Percentiles rank a stretch among this genome's conserved stretches.
Conservation (phyloP, 1,140 invertebrate species). For the Globodera ellingtonae region DNA sequence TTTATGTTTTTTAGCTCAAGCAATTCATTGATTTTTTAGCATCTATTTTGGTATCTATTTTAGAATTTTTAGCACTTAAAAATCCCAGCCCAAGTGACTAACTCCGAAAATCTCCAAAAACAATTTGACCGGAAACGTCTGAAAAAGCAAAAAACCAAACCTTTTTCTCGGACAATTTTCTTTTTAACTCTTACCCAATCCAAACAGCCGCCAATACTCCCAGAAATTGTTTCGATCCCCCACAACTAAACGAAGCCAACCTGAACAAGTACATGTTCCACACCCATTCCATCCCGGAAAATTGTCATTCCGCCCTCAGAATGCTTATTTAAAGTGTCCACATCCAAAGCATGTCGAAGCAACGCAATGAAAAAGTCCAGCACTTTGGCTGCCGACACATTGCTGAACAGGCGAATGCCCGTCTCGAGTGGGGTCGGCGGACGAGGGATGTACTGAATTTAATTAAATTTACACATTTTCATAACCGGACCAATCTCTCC, state of each 20-base stretch:
- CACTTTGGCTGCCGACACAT: not conserved
- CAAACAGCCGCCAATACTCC: not conserved
- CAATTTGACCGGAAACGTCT: no score
- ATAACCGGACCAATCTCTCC: no score
- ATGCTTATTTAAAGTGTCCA: not conserved
- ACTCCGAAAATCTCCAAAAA: no score
- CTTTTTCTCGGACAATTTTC: no score
- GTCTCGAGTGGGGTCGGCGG: constrained; percentile 6
- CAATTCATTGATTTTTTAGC: not conserved
- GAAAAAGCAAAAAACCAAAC: no score
- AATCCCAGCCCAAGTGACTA: no score
- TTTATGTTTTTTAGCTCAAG: not conserved
- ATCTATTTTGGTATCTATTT: not conserved
- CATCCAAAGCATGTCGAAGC: not conserved
- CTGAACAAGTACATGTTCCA: constrained; percentile 16
- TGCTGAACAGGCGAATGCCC: constrained; percentile 14
- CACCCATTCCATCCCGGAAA: not conserved
- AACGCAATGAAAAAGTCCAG: constrained; percentile 22
- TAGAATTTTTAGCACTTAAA: not conserved
- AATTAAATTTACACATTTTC: no score
- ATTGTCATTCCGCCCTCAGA: not conserved
- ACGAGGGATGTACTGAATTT: not conserved
- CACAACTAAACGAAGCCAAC: not conserved
- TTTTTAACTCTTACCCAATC: no score
- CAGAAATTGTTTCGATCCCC: not conserved